Percentiles rank a stretch among this genome's conserved stretches.
phyloP scores from a whole-genome alignment of 2,888 invertebrate species.

The Listrodromus nycthemerus region DNA sequence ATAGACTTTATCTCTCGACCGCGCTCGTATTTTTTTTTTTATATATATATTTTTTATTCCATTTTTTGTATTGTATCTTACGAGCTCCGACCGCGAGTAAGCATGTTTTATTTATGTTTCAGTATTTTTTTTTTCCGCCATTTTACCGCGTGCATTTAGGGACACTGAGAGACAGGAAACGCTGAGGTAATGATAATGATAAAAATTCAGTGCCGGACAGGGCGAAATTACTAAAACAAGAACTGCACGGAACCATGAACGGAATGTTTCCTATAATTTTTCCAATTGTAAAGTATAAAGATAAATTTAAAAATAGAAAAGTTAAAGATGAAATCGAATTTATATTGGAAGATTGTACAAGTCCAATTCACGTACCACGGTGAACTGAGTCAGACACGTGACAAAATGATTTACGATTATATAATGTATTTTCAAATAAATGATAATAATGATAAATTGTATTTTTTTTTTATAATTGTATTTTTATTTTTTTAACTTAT shows the following conservation, averaged over 20 bases:
- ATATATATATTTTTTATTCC: neutral
- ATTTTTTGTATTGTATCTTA: conserved; percentile 68
- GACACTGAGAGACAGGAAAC: conserved; percentile 15
- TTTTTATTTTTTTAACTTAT: too few relatives aligned
- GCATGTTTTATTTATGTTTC: conserved; percentile 84
- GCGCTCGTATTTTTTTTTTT: conserved; percentile 45
- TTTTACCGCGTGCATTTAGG: conserved; percentile 21
- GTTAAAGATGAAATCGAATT: neutral
- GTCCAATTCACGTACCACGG: neutral
- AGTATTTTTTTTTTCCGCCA: conserved; percentile 77
- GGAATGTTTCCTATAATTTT: conserved; percentile 49
- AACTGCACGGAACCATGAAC: conserved; percentile 54
- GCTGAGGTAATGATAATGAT: conserved; percentile 6
- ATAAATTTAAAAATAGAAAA: neutral
- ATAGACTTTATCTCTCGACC: conserved; percentile 73
- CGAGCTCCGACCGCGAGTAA: conserved; percentile 69
- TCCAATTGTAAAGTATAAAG: conserved; percentile 8
- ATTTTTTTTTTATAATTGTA: too few relatives aligned
- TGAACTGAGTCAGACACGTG: neutral
- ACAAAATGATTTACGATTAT: too few relatives aligned
- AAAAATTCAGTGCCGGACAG: conserved; percentile 23
- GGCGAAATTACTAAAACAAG: conserved; percentile 58
- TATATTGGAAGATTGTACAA: too few relatives aligned
- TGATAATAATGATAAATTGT: neutral
- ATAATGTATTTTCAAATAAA: neutral